Evolutionary conservation across 2,113 vertebrate species (phyloP).

Genomic region (Sinosuthora webbiana): DNA sequence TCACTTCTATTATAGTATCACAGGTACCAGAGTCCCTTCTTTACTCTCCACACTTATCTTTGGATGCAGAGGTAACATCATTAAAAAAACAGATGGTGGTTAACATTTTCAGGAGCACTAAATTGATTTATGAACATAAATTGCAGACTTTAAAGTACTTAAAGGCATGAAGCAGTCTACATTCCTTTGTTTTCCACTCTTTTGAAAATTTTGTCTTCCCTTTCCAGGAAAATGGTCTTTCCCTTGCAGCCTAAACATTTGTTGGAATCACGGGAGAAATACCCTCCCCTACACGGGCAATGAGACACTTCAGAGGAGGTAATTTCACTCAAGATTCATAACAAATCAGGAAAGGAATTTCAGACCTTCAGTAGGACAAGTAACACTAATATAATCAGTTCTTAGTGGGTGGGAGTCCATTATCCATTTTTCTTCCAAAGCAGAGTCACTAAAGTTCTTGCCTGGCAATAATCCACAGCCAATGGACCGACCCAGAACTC

Average conservation of each 20-base stretch:
- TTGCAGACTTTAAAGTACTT: not conserved
- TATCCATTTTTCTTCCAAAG: not conserved
- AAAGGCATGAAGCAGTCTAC: not conserved
- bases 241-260: not conserved
- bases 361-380: not conserved
- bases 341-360: not conserved
- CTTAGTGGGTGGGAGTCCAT: not conserved
- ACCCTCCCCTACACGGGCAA: not conserved
- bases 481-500: not conserved
- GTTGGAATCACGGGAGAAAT: not conserved
- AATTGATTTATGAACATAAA: not conserved
- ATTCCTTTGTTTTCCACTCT: not conserved
- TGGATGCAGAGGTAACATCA: not conserved
- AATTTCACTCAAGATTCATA: not conserved
- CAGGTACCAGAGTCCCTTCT: not conserved
- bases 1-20: not conserved
- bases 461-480: not conserved
- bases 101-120: slow-evolving; percentile 16
- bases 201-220: not conserved
- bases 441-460: not conserved
- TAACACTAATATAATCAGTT: not conserved
- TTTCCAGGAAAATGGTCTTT: not conserved
- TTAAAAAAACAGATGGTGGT: slow-evolving; percentile 27
- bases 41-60: not conserved
- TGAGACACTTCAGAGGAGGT: not conserved